A percentile compares a stretch with the other conserved stretches of the same genome.
phyloP scores from a whole-genome alignment of 2,113 vertebrate species.

The Columbina picui region DNA sequence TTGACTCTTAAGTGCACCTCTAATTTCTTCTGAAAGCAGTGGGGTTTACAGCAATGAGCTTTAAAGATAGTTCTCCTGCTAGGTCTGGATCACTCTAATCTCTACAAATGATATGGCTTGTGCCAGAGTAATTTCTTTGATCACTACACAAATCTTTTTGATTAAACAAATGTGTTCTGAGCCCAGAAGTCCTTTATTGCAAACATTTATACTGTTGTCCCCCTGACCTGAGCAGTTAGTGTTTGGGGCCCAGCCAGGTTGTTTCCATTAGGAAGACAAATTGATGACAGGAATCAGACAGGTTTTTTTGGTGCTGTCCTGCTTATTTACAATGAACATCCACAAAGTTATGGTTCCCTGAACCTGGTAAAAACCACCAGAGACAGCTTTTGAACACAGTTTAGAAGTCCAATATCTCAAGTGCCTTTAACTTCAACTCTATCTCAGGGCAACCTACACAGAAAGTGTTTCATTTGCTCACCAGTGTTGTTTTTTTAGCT shows the following conservation, averaged over 20 bases:
- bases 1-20: background rate
- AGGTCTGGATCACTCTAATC: background rate
- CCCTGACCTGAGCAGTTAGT: background rate
- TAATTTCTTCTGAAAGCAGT: slow-evolving; percentile 14
- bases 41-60: background rate
- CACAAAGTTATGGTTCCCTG: background rate
- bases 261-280: slow-evolving; percentile 1
- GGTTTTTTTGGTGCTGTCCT: background rate
- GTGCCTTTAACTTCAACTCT: background rate
- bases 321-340: background rate
- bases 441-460: background rate
- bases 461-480: background rate
- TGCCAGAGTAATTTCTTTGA: slow-evolving; percentile 36
- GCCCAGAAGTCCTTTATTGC: background rate
- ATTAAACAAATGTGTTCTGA: slow-evolving; percentile 17
- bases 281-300: background rate
- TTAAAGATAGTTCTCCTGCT: background rate
- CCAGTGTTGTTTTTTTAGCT: background rate
- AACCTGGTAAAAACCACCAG: background rate
- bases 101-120: background rate
- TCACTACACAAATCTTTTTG: slow-evolving; percentile 27
- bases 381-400: background rate
- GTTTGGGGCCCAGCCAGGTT: background rate
- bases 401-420: background rate
- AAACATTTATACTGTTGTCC: background rate